These are phyloP conservation scores for Synanthedon formicaeformis DNA, from an alignment of 2,888 invertebrate species.

Conservation along the genomic window DNA sequence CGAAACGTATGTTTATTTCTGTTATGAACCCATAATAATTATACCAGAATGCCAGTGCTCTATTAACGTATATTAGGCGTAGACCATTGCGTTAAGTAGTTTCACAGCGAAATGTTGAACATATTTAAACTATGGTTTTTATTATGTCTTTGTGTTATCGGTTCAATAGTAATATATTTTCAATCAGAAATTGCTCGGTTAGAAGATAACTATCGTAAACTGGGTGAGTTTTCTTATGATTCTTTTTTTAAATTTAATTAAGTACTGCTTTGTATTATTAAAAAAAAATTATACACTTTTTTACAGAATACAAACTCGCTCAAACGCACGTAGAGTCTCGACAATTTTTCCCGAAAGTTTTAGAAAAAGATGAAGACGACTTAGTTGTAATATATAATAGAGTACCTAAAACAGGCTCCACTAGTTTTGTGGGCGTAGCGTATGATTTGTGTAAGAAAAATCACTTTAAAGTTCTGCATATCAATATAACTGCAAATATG, in stretches of 20 bases:
- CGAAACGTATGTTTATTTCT: slow-evolving; percentile 35
- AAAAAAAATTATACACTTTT: slow-evolving; percentile 1
- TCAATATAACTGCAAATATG: slow-evolving; percentile 96
- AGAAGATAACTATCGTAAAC: slow-evolving; percentile 48
- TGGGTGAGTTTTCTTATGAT: slow-evolving; percentile 31
- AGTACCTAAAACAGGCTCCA: slow-evolving; percentile 97
- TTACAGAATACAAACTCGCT: slow-evolving; percentile 50
- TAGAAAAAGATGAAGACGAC: slow-evolving; percentile 70
- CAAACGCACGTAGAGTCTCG: slow-evolving; percentile 46
- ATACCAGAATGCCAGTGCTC: slow-evolving; percentile 41
- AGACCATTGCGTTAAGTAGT: slow-evolving; percentile 23
- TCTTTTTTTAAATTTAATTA: neutral
- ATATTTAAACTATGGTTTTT: slow-evolving; percentile 59
- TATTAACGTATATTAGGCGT: slow-evolving; percentile 17
- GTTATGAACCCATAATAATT: slow-evolving; percentile 41
- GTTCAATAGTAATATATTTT: slow-evolving; percentile 57
- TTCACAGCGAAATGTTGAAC: slow-evolving; percentile 51
- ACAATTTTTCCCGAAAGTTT: slow-evolving; percentile 41
- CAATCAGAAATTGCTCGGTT: slow-evolving; percentile 57
- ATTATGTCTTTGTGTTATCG: slow-evolving; percentile 54
- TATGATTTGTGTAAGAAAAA: slow-evolving; percentile 88
- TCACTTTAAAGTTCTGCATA: slow-evolving; percentile 78
- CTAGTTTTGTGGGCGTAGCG: slow-evolving; percentile 92
- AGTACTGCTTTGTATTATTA: neutral
- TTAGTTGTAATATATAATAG: slow-evolving; percentile 92